These are phyloP conservation scores for Pocillopora damicornis DNA, from an alignment of 64 coral and sea anemone genomes.

Conservation along the genomic window DNA sequence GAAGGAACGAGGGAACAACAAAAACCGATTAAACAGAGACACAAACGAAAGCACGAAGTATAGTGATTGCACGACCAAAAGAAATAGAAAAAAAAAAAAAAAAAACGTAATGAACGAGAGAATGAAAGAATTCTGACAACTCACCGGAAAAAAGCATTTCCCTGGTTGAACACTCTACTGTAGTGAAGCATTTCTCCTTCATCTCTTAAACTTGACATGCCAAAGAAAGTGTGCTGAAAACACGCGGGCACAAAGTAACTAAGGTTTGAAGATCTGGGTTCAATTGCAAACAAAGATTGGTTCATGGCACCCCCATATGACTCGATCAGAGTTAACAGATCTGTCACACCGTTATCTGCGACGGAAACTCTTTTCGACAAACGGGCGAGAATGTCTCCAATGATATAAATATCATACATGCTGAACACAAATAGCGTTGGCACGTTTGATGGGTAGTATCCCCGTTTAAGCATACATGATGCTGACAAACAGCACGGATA, in stretches of 20 bases:
- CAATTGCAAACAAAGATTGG: not conserved
- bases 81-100: not conserved
- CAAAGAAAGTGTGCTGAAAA: constrained; percentile 35
- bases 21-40: no score
- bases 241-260: constrained; percentile 26
- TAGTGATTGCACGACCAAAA: not conserved
- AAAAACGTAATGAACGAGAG: no score
- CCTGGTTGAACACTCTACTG: constrained; percentile 11
- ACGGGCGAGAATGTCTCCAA: not conserved
- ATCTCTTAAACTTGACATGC: constrained; percentile 38
- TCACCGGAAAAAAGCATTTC: constrained; percentile 22
- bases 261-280: not conserved
- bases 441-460: constrained; percentile 16
- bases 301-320: constrained; percentile 28
- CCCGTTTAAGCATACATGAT: constrained; percentile 9
- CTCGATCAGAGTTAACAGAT: constrained; percentile 19
- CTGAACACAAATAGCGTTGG: constrained; percentile 7
- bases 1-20: no score
- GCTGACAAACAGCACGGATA: constrained; percentile 29
- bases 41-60: no score
- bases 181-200: constrained; percentile 6
- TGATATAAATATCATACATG: constrained; percentile 34
- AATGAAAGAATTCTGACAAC: not conserved
- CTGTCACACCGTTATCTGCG: constrained; percentile 8
- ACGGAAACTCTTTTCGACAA: not conserved